phyloP scores from a whole-genome alignment of 2,888 invertebrate genomes.

The Spialia ferax region DNA sequence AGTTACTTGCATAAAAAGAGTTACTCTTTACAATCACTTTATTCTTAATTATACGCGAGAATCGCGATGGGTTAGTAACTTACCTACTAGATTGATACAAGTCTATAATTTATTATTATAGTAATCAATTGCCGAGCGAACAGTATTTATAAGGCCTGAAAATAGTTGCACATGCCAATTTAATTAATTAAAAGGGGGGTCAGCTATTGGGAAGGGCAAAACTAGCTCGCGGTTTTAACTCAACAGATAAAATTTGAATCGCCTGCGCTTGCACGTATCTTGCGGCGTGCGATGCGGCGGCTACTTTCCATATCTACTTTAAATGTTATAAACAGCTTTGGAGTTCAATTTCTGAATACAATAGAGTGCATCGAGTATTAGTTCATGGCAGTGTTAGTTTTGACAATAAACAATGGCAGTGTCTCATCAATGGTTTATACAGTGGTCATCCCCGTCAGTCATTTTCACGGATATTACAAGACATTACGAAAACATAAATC shows the following conservation, averaged over 20 bases:
- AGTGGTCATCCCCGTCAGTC: constrained; percentile 76
- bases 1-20: no score
- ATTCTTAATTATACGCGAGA: background rate
- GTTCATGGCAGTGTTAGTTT: constrained; percentile 34
- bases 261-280: constrained; percentile 64
- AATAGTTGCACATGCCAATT: background rate
- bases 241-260: constrained; percentile 59
- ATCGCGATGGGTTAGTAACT: background rate
- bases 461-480: constrained; percentile 69
- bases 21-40: no score
- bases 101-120: no score
- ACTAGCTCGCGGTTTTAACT: constrained; percentile 14
- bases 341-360: background rate
- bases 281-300: constrained; percentile 55
- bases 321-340: background rate
- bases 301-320: constrained; percentile 17
- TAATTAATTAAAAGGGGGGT: constrained; percentile 20
- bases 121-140: no score
- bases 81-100: no score
- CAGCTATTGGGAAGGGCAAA: constrained; percentile 20
- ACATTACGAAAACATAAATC: constrained; percentile 64
- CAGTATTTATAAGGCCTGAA: background rate
- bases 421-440: constrained; percentile 82
- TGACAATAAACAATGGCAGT: constrained; percentile 66
- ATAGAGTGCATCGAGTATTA: background rate